Conservation (phyloP, 2,888 invertebrate species). For the Philaethria dido region DNA sequence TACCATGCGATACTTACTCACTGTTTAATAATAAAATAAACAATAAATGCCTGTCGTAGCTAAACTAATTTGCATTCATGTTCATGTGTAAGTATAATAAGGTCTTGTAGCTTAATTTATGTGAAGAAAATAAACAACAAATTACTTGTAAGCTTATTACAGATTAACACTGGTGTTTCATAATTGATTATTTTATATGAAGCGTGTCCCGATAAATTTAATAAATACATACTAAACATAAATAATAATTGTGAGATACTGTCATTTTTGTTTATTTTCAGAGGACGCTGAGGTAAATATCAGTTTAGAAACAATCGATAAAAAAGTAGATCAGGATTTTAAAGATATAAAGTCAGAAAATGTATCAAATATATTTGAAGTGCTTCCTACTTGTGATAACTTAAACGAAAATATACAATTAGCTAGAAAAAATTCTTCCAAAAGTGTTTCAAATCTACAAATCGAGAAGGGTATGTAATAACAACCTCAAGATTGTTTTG, state of each 20-base stretch:
- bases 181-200: neutral
- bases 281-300: constrained; percentile 19
- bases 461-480: constrained; percentile 31
- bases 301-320: constrained; percentile 12
- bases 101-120: neutral
- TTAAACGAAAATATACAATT: constrained; percentile 65
- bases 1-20: neutral
- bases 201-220: neutral
- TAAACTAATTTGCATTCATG: constrained; percentile 3
- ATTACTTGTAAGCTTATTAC: neutral
- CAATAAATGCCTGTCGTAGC: neutral
- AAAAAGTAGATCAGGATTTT: constrained; percentile 45
- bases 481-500: neutral
- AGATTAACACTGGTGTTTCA: neutral
- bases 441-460: constrained; percentile 40
- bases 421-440: constrained; percentile 64
- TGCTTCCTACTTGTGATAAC: constrained; percentile 73
- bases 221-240: neutral
- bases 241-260: too few relatives aligned
- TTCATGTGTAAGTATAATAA: constrained; percentile 5
- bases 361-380: constrained; percentile 52
- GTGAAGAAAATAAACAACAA: neutral
- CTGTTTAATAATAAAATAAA: neutral
- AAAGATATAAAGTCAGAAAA: constrained; percentile 47
- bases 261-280: constrained; percentile 14